Conservation (phyloP, 2,888 invertebrate species). For the Cheilosia vernalis region DNA sequence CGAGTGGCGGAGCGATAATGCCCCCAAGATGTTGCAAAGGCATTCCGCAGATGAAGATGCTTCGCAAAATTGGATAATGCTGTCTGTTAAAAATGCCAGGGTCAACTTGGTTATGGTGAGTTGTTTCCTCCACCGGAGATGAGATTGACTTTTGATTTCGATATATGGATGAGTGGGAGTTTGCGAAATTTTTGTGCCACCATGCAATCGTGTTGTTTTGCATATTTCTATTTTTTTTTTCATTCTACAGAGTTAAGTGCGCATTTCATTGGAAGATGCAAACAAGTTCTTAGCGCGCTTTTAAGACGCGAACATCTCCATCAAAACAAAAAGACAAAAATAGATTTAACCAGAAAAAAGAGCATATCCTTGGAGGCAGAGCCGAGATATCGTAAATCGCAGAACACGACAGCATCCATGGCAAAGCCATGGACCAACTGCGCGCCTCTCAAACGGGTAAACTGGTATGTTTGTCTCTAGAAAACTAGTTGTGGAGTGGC, state of each 20-base stretch:
- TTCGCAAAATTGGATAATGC: slow-evolving; percentile 49
- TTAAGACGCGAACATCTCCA: slow-evolving; percentile 34
- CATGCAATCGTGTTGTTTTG: not conserved
- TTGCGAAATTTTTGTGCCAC: slow-evolving; percentile 12
- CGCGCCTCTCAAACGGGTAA: slow-evolving; percentile 27
- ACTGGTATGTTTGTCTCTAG: slow-evolving; percentile 40
- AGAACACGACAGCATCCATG: slow-evolving; percentile 21
- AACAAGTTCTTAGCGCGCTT: slow-evolving; percentile 47
- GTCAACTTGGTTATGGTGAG: slow-evolving; percentile 45
- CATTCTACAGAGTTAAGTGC: not conserved
- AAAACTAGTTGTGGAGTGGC: slow-evolving; percentile 68
- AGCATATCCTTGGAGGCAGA: slow-evolving; percentile 49
- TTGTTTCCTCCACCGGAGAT: slow-evolving; percentile 17
- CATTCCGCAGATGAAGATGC: slow-evolving; percentile 9
- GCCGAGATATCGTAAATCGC: slow-evolving; percentile 34
- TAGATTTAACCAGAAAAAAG: slow-evolving; percentile 11
- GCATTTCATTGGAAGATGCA: not conserved
- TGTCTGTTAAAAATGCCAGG: slow-evolving; percentile 54
- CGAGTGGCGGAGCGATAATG: slow-evolving; percentile 9
- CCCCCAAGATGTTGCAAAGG: slow-evolving; percentile 30
- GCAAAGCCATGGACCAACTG: slow-evolving; percentile 1
- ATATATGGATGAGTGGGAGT: slow-evolving; percentile 37
- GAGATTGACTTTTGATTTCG: slow-evolving; percentile 15
- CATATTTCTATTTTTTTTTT: not conserved
- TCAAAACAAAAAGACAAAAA: slow-evolving; percentile 64